Evolutionary conservation across 2,797 vertebrate genomes (phyloP).

Genomic region (Amphiprion clarkii): DNA sequence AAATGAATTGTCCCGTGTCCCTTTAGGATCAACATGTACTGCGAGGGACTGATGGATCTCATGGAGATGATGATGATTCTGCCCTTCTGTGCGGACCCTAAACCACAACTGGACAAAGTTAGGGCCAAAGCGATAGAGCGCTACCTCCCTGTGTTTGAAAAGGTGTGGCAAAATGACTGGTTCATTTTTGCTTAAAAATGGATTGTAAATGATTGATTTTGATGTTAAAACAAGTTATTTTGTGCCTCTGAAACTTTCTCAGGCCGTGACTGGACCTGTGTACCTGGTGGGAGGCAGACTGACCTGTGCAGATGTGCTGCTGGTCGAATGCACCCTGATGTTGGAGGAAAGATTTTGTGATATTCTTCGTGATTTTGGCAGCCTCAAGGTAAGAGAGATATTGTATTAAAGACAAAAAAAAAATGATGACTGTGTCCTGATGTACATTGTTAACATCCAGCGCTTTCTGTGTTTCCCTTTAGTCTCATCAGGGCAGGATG

Average conservation of each 20-base stretch:
- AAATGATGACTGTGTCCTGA: not conserved
- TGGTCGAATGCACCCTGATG: constrained; percentile 89
- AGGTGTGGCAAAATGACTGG: constrained; percentile 75
- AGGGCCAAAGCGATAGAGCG: constrained; percentile 83
- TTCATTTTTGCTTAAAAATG: no score
- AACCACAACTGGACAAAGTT: constrained; percentile 80
- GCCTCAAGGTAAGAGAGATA: constrained; percentile 55
- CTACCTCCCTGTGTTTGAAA: constrained; percentile 90
- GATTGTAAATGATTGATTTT: not conserved
- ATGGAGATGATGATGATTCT: constrained; percentile 85
- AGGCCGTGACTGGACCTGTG: constrained; percentile 84
- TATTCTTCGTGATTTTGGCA: constrained; percentile 83
- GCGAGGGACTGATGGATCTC: constrained; percentile 88
- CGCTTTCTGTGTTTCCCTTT: constrained; percentile 18
- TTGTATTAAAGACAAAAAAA: not conserved
- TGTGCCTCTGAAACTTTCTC: constrained; percentile 6
- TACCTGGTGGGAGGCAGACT: constrained; percentile 90
- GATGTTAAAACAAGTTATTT: not conserved
- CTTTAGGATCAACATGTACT: constrained; percentile 91
- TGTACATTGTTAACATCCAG: not conserved
- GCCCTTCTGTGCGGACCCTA: constrained; percentile 72
- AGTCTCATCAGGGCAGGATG: constrained; percentile 90
- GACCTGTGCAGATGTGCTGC: constrained; percentile 89
- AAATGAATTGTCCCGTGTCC: not conserved
- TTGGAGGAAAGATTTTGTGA: constrained; percentile 87